phyloP scores from a whole-genome alignment of 2,113 vertebrate species.

The Callipepla squamata region DNA sequence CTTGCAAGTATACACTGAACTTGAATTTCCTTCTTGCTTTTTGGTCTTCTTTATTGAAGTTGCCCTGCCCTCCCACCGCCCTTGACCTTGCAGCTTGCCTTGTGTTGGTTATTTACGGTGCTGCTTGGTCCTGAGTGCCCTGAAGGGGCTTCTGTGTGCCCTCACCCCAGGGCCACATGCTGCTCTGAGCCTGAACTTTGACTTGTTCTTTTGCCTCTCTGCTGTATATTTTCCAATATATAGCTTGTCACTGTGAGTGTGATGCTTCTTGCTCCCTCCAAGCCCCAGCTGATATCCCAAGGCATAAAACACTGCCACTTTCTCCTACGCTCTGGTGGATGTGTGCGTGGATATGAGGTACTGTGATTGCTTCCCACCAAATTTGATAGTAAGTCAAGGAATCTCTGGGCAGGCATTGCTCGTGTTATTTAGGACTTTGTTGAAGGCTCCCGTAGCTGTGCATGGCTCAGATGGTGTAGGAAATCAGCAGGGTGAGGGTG shows the following conservation, averaged over 20 bases:
- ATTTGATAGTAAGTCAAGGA: neutral
- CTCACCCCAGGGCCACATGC: neutral
- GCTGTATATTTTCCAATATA: neutral
- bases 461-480: rapidly evolving
- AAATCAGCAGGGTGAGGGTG: neutral
- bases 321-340: rapidly evolving
- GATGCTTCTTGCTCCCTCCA: neutral
- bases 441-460: neutral
- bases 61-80: neutral
- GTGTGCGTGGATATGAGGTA: neutral
- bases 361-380: rapidly evolving
- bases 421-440: neutral
- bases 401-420: neutral
- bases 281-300: neutral
- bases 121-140: neutral
- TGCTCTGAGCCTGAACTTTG: neutral
- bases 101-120: neutral
- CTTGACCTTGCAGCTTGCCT: neutral
- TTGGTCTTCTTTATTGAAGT: neutral
- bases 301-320: neutral
- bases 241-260: rapidly evolving
- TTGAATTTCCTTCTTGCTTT: neutral
- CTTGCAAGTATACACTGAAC: neutral
- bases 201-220: neutral
- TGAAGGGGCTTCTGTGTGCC: neutral